A percentile compares a stretch with the other conserved stretches of the same genome.
These are phyloP conservation scores for Acanthornis magna DNA, from an alignment of 2,797 vertebrate genomes.

Conservation along the genomic window DNA sequence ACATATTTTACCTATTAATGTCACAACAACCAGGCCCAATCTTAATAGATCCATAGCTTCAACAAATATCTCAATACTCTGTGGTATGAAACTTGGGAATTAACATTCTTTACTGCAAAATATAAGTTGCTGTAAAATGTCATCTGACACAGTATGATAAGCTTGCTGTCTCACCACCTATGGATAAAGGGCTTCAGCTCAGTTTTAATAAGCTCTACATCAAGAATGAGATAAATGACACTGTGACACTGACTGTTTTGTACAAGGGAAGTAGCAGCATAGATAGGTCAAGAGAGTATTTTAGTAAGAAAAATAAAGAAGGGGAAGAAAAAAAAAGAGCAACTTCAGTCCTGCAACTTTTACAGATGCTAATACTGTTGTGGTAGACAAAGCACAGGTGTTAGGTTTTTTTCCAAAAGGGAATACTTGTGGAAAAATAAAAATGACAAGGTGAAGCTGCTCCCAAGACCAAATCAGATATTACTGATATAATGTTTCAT, in stretches of 20 bases:
- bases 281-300: neutral
- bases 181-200: neutral
- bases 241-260: neutral
- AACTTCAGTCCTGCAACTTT: neutral
- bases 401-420: neutral
- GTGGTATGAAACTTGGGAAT: neutral
- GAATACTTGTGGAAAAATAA: neutral
- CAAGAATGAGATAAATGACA: neutral
- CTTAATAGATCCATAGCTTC: neutral
- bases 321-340: accelerated
- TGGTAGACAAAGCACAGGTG: neutral
- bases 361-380: neutral
- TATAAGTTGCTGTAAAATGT: neutral
- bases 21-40: neutral
- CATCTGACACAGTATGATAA: neutral
- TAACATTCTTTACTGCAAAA: neutral
- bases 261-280: accelerated
- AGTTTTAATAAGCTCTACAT: neutral
- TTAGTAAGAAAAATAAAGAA: neutral
- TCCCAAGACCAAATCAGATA: neutral
- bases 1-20: neutral
- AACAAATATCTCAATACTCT: neutral
- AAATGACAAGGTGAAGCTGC: neutral
- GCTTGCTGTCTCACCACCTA: neutral
- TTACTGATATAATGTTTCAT: neutral